A percentile compares a stretch with the other conserved stretches of the same genome.
Evolutionary conservation across 2,113 vertebrate species (phyloP).

Genomic region (Psophia crepitans): DNA sequence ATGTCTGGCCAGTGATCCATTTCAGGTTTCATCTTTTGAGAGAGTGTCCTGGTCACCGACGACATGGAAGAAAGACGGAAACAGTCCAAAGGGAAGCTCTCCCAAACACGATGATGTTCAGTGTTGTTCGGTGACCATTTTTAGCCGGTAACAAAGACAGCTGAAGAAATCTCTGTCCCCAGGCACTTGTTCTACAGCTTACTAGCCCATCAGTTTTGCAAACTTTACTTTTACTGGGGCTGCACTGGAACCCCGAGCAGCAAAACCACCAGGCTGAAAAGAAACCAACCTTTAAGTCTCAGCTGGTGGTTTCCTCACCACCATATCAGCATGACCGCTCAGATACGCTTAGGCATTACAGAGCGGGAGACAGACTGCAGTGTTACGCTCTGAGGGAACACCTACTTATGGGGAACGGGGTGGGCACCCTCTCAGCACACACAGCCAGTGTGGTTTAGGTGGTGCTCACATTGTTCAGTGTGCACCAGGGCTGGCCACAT

Average conservation of each 20-base stretch:
- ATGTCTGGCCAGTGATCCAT: conserved; percentile 48
- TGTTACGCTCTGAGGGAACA: background rate
- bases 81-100: background rate
- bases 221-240: background rate
- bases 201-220: background rate
- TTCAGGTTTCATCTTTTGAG: background rate
- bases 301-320: background rate
- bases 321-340: background rate
- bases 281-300: background rate
- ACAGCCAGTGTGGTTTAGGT: fast-evolving
- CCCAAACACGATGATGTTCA: background rate
- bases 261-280: background rate
- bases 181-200: background rate
- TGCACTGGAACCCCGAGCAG: background rate
- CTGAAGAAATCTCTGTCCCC: background rate
- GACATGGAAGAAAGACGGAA: background rate
- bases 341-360: background rate
- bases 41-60: background rate
- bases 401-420: background rate
- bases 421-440: background rate
- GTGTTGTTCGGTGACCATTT: background rate
- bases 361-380: background rate
- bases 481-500: background rate
- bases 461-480: too few species aligned
- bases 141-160: background rate